phyloP scores from a whole-genome alignment of 2,113 vertebrate genomes.

The Lethenteron camtschaticum region DNA sequence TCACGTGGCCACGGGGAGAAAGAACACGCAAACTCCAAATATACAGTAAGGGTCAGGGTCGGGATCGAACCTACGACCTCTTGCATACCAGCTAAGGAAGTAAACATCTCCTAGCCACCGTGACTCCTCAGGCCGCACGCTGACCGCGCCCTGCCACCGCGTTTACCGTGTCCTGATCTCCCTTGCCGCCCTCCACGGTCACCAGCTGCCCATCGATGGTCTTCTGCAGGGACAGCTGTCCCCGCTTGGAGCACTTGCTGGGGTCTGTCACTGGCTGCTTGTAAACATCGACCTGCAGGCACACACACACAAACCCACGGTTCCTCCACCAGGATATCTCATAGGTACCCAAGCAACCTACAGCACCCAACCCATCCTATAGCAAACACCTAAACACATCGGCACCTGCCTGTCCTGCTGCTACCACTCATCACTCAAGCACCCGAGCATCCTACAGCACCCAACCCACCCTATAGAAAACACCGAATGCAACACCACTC shows the following conservation, averaged over 20 bases:
- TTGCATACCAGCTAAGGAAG: no score
- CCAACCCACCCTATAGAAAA: neutral
- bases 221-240: conserved; percentile 26
- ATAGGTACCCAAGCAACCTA: neutral
- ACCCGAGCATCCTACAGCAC: neutral
- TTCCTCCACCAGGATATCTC: neutral
- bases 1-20: no score
- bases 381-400: neutral
- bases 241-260: conserved; percentile 29
- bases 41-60: no score
- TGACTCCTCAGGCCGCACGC: no score
- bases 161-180: conserved; percentile 30
- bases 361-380: neutral
- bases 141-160: no score
- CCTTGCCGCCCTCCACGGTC: conserved; percentile 26
- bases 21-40: no score
- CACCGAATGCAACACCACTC: neutral
- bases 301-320: neutral
- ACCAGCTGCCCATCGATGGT: conserved; percentile 26
- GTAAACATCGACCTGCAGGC: conserved; percentile 28
- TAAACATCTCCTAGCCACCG: no score
- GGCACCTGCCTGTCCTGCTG: no score
- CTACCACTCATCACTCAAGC: neutral
- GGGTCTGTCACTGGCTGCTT: conserved; percentile 34
- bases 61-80: no score